Percentiles rank a stretch among this genome's conserved stretches.
phyloP scores from a whole-genome alignment of 2,888 invertebrate genomes.

The Microplitis manilae region DNA sequence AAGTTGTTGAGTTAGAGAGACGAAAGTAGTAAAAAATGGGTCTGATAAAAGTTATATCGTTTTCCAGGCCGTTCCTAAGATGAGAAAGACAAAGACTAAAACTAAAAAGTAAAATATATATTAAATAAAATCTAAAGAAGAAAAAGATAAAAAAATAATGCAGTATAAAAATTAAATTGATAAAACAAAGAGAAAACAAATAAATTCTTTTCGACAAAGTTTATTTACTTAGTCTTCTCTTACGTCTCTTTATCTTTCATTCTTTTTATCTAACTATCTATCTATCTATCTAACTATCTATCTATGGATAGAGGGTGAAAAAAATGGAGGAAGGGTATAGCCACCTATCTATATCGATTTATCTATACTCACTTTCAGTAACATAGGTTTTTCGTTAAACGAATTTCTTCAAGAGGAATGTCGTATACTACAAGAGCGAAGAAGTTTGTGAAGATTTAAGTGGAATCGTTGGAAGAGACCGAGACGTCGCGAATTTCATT shows the following conservation, averaged over 20 bases:
- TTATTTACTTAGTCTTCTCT: constrained; percentile 5
- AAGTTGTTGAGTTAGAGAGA: constrained; percentile 14
- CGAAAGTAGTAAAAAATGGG: constrained; percentile 37
- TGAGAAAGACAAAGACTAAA: constrained; percentile 20
- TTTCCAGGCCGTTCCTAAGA: constrained; percentile 27
- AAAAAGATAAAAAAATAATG: neutral
- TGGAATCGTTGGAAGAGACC: constrained; percentile 29
- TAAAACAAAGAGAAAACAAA: constrained; percentile 9
- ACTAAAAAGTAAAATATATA: neutral
- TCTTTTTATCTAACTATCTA: constrained; percentile 2
- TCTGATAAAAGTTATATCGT: constrained; percentile 41
- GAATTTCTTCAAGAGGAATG: constrained; percentile 28
- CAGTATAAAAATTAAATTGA: neutral
- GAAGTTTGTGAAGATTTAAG: constrained; percentile 30
- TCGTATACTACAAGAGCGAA: neutral
- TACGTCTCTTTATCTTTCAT: constrained; percentile 10
- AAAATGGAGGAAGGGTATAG: neutral
- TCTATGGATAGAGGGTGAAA: neutral
- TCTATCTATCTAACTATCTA: neutral
- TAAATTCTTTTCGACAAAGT: neutral
- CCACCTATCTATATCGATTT: constrained; percentile 1
- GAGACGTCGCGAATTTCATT: constrained; percentile 38
- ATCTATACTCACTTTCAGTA: constrained; percentile 8
- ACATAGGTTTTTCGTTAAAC: constrained; percentile 20
- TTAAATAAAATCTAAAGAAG: neutral